These are phyloP conservation scores for Thermophis baileyi DNA, from an alignment of 2,113 vertebrate genomes.

Conservation along the genomic window DNA sequence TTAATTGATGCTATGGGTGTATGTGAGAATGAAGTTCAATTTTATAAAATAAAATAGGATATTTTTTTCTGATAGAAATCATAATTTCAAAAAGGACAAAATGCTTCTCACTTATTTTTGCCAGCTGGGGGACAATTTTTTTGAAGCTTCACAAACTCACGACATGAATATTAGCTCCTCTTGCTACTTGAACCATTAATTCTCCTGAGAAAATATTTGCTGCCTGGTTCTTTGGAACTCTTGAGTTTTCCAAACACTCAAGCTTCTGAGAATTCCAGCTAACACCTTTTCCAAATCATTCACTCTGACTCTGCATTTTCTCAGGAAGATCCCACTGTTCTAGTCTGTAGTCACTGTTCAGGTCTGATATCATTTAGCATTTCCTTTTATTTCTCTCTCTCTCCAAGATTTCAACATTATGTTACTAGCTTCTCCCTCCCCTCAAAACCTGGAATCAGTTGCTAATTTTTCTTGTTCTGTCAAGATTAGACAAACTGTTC, in stretches of 20 bases:
- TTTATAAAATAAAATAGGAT: not conserved
- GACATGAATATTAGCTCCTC: slow-evolving; percentile 35
- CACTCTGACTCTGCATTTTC: slow-evolving; percentile 33
- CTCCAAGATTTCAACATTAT: slow-evolving; percentile 45
- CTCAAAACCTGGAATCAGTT: slow-evolving; percentile 60
- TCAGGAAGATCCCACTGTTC: slow-evolving; percentile 29
- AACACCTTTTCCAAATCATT: slow-evolving; percentile 40
- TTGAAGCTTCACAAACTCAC: slow-evolving; percentile 34
- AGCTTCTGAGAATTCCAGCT: slow-evolving; percentile 51
- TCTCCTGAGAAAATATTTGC: slow-evolving; percentile 53
- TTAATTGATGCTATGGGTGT: not conserved
- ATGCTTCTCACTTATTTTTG: slow-evolving; percentile 52
- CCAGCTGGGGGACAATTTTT: slow-evolving; percentile 43
- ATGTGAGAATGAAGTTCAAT: not conserved
- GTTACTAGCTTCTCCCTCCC: not conserved
- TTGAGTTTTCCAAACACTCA: slow-evolving; percentile 39
- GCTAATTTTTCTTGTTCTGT: slow-evolving; percentile 76
- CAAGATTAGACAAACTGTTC: slow-evolving; percentile 71
- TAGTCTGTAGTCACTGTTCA: slow-evolving; percentile 17
- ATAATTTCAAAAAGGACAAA: slow-evolving; percentile 21
- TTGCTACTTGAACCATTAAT: slow-evolving; percentile 48
- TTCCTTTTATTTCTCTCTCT: slow-evolving; percentile 47
- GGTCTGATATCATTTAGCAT: slow-evolving; percentile 52
- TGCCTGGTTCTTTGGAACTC: slow-evolving; percentile 38
- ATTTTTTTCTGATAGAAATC: not conserved